Base-by-base conservation (phyloP, 2,888 invertebrate species). In the Craniophora ligustri region DNA sequence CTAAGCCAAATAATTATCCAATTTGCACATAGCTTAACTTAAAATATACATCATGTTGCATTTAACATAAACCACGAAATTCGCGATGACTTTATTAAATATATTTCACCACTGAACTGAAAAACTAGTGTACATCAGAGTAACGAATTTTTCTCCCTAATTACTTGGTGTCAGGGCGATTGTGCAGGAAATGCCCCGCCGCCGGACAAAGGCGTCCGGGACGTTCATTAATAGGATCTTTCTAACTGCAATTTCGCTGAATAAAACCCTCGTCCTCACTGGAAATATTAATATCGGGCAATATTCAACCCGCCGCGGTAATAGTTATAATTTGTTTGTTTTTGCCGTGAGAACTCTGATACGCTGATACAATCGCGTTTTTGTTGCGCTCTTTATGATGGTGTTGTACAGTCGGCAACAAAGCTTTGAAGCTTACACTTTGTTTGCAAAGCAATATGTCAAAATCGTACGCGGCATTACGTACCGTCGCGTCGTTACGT, bases 161-260 rank as follows among this genome's bases (percentile, higher is more conserved):
- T 93, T 93, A 93, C 92, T 90, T 76, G 87, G 92, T 92, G 92
- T 92, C 92, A 89, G 83, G 81, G 86, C 88, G 91, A 91, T 92
- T 91, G 91, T 89, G 88, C 86, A 88, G 90, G 89, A 88, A 91
- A 89, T 89, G 88, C 87, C 85, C 84, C 76, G 75, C 82, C 83
- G 81, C 82, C 80, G 88, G 86, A 91, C 91, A 91, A 92, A 92
- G 86, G 85, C 82, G 76, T 72, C 79, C 78, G 85, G 84, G 90
- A 92, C 92, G 89, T 91, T 92, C 91, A 93, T 92, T 93, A 93
- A 92, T 92, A 92, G 91, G 88, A 90, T 92, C 92, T 90, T 88
- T 90, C 90, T 88, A 90, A 91, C 91, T 92, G 92, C 92, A 91
- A 90, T 91, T 87, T 88, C 79, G 83, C 85, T 91, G 91, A 91